Evolutionary conservation across 2,888 invertebrate genomes (phyloP).

Genomic region (Syrista parreyssii): DNA sequence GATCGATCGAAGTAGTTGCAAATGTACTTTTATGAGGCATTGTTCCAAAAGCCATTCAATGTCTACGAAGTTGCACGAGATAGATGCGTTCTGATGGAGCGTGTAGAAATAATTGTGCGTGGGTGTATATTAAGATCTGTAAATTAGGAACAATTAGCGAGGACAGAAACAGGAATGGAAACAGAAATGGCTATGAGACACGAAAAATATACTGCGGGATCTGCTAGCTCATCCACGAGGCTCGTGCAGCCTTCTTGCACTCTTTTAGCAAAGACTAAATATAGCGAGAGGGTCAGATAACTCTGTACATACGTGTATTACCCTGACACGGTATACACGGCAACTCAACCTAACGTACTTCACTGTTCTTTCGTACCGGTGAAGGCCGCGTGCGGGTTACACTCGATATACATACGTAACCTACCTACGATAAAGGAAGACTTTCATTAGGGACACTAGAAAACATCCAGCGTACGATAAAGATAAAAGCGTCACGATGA

Average conservation of each 20-base stretch:
- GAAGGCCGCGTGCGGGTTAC: too few species aligned
- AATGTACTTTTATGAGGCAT: neutral
- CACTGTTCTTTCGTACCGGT: neutral
- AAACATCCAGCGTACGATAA: neutral
- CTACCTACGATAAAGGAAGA: neutral
- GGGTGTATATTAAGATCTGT: neutral
- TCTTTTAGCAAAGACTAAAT: constrained; percentile 41
- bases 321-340: constrained; percentile 14
- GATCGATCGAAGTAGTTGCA: neutral
- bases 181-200: neutral
- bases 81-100: neutral
- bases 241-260: constrained; percentile 7
- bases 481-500: neutral
- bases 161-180: neutral
- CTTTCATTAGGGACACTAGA: neutral
- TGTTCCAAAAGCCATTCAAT: neutral
- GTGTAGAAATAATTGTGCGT: neutral
- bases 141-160: constrained; percentile 4
- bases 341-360: neutral
- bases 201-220: neutral
- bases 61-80: neutral
- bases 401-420: neutral
- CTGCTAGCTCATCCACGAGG: neutral
- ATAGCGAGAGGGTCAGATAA: constrained; percentile 39
- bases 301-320: constrained; percentile 22